Conservation (phyloP, 2,113 vertebrate species). For the Larimichthys crocea region DNA sequence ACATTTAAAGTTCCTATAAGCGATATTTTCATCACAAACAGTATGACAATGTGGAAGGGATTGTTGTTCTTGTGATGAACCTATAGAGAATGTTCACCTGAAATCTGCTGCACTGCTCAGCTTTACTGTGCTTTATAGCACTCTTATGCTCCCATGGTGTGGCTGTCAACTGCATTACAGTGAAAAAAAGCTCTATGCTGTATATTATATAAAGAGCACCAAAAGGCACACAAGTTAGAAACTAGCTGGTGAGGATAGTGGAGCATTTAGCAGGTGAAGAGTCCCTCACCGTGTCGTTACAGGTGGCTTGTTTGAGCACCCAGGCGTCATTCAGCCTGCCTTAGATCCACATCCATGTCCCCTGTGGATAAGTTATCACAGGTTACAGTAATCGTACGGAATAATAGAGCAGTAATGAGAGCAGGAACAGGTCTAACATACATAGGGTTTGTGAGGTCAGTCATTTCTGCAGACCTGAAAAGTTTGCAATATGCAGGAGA, state of each 20-base stretch:
- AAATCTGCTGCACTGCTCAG: neutral
- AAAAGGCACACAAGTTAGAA: no score
- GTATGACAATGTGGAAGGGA: neutral
- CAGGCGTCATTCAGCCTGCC: no score
- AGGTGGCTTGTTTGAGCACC: no score
- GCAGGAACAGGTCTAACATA: neutral
- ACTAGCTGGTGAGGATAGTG: neutral
- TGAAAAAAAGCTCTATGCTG: neutral
- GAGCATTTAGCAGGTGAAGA: neutral
- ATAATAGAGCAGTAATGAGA: neutral
- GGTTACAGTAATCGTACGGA: neutral
- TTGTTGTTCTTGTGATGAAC: neutral
- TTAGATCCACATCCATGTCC: no score
- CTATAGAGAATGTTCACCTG: neutral
- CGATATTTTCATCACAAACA: neutral
- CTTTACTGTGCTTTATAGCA: neutral
- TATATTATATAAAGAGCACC: neutral
- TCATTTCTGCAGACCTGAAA: conserved; percentile 6
- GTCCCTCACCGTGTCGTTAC: neutral
- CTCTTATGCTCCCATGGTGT: no score
- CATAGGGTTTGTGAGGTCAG: neutral
- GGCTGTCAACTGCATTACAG: neutral
- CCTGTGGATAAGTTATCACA: neutral
- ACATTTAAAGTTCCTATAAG: conserved; percentile 4
- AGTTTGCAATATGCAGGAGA: conserved; percentile 1